phyloP scores from a whole-genome alignment of 2,797 vertebrate genomes.

The Diceros bicornis region DNA sequence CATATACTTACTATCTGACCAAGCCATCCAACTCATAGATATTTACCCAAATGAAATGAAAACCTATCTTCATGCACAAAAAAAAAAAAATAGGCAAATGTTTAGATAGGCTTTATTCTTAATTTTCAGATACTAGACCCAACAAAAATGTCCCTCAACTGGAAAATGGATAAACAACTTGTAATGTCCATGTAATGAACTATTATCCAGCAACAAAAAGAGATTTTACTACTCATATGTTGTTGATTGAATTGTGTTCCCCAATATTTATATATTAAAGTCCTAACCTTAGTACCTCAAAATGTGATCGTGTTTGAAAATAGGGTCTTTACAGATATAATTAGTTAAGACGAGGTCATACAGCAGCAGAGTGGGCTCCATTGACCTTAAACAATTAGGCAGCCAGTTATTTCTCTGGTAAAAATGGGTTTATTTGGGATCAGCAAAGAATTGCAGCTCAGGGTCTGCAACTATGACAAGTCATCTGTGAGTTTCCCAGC shows the following conservation, averaged over 20 bases:
- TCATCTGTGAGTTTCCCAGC: too few species aligned
- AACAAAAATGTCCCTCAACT: neutral
- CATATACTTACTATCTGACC: neutral
- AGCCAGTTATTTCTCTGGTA: too few species aligned
- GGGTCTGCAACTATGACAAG: too few species aligned
- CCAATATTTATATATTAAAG: neutral
- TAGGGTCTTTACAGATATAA: neutral
- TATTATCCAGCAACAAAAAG: neutral
- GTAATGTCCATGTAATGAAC: neutral
- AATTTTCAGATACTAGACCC: neutral
- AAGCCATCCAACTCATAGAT: neutral
- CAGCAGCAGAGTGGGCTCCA: neutral
- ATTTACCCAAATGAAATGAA: neutral
- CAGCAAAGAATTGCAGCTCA: too few species aligned
- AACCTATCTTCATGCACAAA: too few species aligned
- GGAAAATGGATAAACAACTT: neutral
- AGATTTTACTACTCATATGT: neutral
- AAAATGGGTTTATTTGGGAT: too few species aligned
- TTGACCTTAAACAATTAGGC: too few species aligned
- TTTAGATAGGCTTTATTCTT: neutral
- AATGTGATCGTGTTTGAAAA: neutral
- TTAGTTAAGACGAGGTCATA: neutral
- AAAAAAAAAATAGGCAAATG: neutral
- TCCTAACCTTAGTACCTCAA: neutral
- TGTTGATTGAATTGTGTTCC: neutral